A percentile compares a stretch with the other conserved stretches of the same genome.
These are phyloP conservation scores for Sialia sialis DNA, from an alignment of 2,113 vertebrate species.

Conservation along the genomic window DNA sequence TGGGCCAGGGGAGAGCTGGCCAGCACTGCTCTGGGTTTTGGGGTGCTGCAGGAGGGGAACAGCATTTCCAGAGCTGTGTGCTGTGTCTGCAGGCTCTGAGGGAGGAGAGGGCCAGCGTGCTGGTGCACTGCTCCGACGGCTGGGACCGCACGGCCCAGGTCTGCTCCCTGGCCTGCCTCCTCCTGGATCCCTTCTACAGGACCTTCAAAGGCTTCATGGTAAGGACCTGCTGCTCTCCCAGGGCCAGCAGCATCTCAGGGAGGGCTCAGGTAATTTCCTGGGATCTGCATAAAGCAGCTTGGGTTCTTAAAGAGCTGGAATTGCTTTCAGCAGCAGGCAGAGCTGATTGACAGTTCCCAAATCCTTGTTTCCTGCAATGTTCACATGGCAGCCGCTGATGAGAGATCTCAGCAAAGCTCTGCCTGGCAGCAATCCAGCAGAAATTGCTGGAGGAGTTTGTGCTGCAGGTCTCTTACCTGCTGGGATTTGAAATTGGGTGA, in stretches of 20 bases:
- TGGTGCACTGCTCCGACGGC: slow-evolving; percentile 82
- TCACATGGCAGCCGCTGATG: neutral
- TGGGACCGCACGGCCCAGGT: slow-evolving; percentile 83
- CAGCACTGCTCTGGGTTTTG: neutral
- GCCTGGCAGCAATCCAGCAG: neutral
- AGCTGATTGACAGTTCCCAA: neutral
- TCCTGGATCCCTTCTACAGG: slow-evolving; percentile 80
- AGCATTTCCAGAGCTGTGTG: neutral
- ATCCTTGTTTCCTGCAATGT: neutral
- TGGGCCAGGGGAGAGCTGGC: neutral
- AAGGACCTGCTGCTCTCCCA: neutral
- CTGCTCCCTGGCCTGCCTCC: slow-evolving; percentile 76
- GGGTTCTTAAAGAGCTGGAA: neutral
- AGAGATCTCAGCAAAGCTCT: neutral
- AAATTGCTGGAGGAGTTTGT: neutral
- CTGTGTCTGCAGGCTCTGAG: slow-evolving; percentile 68
- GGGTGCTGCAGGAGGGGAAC: neutral
- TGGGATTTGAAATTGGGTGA: neutral
- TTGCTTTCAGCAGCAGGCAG: neutral
- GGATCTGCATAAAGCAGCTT: neutral
- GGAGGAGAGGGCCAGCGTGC: slow-evolving; percentile 75
- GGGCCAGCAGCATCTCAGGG: neutral
- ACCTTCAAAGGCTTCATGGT: slow-evolving; percentile 84
- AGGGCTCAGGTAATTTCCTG: neutral
- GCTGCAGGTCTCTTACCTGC: neutral